Evolutionary conservation across 2,888 invertebrate genomes (phyloP).

Genomic region (Gastracanthus pulcherrimus): DNA sequence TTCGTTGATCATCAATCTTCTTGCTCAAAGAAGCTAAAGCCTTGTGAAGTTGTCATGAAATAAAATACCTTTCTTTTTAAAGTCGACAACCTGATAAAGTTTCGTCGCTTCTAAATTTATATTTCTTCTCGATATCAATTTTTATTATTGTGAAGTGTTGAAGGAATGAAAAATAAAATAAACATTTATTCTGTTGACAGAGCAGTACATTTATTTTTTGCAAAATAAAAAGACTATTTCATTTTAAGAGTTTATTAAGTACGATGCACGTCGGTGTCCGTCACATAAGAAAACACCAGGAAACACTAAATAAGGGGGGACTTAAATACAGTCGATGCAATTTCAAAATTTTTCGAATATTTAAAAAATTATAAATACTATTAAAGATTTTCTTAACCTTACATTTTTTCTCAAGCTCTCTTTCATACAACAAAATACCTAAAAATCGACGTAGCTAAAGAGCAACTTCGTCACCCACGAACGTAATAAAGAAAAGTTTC

Average conservation of each 20-base stretch:
- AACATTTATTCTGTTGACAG: not conserved
- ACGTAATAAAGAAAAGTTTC: not conserved
- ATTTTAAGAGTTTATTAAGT: slow-evolving; percentile 25
- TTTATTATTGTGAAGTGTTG: too few species aligned
- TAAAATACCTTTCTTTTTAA: too few species aligned
- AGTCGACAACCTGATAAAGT: too few species aligned
- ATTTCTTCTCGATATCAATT: too few species aligned
- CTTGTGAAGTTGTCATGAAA: too few species aligned
- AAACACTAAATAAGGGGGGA: slow-evolving; percentile 11
- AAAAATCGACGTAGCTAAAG: slow-evolving; percentile 10
- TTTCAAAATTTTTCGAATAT: not conserved
- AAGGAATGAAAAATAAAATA: slow-evolving; percentile 33
- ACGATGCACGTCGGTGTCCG: slow-evolving; percentile 20
- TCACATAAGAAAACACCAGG: not conserved
- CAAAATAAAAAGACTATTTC: slow-evolving; percentile 41
- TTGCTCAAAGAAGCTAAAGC: too few species aligned
- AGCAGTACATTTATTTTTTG: slow-evolving; percentile 41
- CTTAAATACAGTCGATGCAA: not conserved
- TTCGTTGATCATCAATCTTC: too few species aligned
- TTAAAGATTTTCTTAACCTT: not conserved
- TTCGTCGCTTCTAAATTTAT: too few species aligned
- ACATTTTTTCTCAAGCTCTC: not conserved
- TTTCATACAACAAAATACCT: not conserved
- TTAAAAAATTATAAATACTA: not conserved
- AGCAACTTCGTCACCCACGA: not conserved